Evolutionary conservation across 92 coral and sea anemone genomes (phyloP).

Genomic region (Porites lobata): DNA sequence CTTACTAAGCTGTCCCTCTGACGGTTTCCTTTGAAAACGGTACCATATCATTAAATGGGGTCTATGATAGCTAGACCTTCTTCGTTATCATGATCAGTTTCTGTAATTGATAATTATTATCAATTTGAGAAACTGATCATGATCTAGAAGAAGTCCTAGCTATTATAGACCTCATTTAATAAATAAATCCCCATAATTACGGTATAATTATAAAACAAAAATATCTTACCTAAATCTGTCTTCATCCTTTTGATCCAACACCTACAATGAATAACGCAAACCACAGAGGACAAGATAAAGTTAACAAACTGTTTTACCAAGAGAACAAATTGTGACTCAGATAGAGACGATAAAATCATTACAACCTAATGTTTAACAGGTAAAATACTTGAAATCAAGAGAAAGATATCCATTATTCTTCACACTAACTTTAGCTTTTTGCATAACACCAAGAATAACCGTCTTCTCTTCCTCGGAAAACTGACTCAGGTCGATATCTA

Average conservation of each 20-base stretch:
- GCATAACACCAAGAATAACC: slow-evolving; percentile 89
- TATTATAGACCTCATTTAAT: neutral
- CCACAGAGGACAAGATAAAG: neutral
- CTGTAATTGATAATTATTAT: neutral
- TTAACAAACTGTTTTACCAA: neutral
- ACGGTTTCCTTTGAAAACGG: slow-evolving; percentile 77
- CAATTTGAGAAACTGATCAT: neutral
- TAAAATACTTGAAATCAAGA: neutral
- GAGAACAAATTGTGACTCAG: neutral
- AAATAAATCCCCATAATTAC: neutral
- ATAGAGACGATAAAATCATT: neutral
- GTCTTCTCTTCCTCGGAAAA: slow-evolving; percentile 93
- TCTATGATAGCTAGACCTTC: neutral
- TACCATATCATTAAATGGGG: neutral
- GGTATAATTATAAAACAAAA: neutral
- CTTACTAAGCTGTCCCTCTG: slow-evolving; percentile 97
- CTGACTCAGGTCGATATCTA: slow-evolving; percentile 90
- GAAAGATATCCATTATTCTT: neutral
- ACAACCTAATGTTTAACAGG: neutral
- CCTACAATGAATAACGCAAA: slow-evolving; percentile 33
- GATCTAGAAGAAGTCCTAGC: neutral
- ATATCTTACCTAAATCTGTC: slow-evolving; percentile 67
- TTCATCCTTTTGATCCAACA: slow-evolving; percentile 75
- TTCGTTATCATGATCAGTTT: neutral
- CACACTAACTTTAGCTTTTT: slow-evolving; percentile 87